phyloP scores from a whole-genome alignment of 2,113 vertebrate species.

The Myxocyprinus asiaticus region DNA sequence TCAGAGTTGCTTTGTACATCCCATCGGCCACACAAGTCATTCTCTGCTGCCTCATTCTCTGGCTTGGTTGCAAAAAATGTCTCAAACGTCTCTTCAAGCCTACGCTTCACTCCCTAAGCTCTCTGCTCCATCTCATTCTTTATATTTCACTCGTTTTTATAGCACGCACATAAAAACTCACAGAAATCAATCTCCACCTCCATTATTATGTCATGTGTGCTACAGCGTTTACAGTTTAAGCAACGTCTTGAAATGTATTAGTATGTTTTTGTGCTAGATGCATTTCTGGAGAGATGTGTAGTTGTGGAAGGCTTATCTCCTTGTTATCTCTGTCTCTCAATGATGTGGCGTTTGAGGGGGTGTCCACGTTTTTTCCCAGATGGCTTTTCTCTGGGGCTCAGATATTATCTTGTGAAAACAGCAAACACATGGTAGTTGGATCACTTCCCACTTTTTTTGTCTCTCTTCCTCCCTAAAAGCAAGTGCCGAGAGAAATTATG shows the following conservation, averaged over 20 bases:
- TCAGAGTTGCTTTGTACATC: neutral
- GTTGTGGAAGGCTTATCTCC: neutral
- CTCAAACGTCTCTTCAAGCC: neutral
- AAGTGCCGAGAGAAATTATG: too few relatives aligned
- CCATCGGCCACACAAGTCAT: neutral
- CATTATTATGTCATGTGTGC: too few relatives aligned
- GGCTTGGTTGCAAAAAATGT: neutral
- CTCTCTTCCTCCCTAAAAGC: too few relatives aligned
- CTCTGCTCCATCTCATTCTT: too few relatives aligned
- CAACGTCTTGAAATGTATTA: too few relatives aligned
- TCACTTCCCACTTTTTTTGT: neutral
- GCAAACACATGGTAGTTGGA: constrained; percentile 13
- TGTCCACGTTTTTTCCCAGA: neutral
- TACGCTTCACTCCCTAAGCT: neutral
- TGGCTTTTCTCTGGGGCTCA: neutral
- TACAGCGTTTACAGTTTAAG: too few relatives aligned
- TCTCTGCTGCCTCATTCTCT: constrained; percentile 14
- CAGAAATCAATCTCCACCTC: too few relatives aligned
- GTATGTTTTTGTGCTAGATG: neutral
- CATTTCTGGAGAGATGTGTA: neutral
- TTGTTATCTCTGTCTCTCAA: neutral
- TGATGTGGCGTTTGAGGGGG: neutral
- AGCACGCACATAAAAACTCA: too few relatives aligned
- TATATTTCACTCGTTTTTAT: too few relatives aligned
- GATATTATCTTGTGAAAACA: constrained; percentile 30